These are phyloP conservation scores for Cyclina sinensis DNA, from an alignment of 1,140 invertebrate genomes.

Conservation along the genomic window DNA sequence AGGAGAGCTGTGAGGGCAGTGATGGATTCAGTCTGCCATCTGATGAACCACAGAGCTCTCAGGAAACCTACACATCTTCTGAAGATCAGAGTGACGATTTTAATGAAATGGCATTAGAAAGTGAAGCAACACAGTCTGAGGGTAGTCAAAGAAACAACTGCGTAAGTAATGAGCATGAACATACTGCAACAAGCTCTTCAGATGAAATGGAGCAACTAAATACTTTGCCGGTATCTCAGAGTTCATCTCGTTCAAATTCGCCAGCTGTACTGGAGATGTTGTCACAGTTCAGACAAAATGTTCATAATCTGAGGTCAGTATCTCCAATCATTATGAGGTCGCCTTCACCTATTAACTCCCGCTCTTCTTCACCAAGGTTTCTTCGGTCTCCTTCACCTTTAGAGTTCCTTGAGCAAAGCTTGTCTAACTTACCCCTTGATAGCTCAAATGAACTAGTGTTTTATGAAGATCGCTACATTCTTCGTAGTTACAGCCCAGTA, in stretches of 20 bases:
- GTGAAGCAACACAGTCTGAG: background rate
- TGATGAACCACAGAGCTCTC: conserved; percentile 1
- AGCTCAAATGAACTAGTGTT: conserved; percentile 9
- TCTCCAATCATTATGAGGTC: conserved; percentile 46
- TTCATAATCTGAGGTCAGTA: conserved; percentile 26
- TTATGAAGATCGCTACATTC: conserved; percentile 38
- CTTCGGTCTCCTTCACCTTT: conserved; percentile 56
- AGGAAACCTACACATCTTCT: background rate
- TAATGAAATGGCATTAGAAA: background rate
- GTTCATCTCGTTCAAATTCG: conserved; percentile 43
- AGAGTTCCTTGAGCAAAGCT: conserved; percentile 29
- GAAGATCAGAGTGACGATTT: background rate
- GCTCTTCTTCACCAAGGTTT: conserved; percentile 55
- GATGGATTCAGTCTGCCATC: conserved; percentile 7
- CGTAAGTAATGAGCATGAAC: background rate
- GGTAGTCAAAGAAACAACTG: background rate
- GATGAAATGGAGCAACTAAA: background rate
- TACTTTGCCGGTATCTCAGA: conserved; percentile 6
- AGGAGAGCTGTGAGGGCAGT: background rate
- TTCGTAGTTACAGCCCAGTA: conserved; percentile 21
- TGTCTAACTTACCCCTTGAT: background rate
- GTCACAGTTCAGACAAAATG: conserved; percentile 16
- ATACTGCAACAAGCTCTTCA: background rate
- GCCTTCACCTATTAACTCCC: conserved; percentile 45
- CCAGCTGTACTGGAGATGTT: conserved; percentile 36